phyloP scores from a whole-genome alignment of 2,888 invertebrate genomes.

The Cantharis nigra region DNA sequence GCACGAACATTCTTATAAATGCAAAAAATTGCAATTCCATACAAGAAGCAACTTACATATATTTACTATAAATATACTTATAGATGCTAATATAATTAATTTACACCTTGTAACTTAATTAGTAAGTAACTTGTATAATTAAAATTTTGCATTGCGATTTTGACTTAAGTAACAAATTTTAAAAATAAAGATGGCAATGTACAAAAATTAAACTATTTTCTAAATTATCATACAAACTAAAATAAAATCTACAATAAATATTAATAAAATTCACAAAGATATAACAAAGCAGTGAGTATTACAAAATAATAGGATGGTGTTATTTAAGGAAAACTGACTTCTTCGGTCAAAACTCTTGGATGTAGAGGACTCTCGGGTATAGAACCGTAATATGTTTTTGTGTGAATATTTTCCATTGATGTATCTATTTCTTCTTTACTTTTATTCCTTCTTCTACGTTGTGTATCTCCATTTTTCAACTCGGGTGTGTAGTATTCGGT shows the following conservation, averaged over 20 bases:
- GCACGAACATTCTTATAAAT: background rate
- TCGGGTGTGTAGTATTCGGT: constrained; percentile 20
- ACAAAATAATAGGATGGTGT: background rate
- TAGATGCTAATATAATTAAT: background rate
- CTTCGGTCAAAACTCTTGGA: constrained; percentile 64
- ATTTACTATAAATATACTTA: background rate
- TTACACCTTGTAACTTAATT: background rate
- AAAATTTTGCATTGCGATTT: background rate
- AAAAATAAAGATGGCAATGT: background rate
- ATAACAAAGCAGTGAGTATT: background rate
- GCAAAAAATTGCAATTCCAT: background rate
- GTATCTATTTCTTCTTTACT: constrained; percentile 47
- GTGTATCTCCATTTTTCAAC: constrained; percentile 49
- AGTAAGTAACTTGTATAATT: background rate
- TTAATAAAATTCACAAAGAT: background rate
- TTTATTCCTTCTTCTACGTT: constrained; percentile 57
- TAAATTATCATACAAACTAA: background rate
- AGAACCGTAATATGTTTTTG: constrained; percentile 61
- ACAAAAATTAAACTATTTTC: background rate
- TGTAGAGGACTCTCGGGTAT: constrained; percentile 62
- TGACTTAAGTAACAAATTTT: background rate
- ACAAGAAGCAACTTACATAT: background rate
- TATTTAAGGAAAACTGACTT: constrained; percentile 37
- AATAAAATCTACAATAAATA: background rate
- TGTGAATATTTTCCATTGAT: constrained; percentile 56